Conservation (phyloP, 2,113 vertebrate genomes). For the Meriones unguiculatus region DNA sequence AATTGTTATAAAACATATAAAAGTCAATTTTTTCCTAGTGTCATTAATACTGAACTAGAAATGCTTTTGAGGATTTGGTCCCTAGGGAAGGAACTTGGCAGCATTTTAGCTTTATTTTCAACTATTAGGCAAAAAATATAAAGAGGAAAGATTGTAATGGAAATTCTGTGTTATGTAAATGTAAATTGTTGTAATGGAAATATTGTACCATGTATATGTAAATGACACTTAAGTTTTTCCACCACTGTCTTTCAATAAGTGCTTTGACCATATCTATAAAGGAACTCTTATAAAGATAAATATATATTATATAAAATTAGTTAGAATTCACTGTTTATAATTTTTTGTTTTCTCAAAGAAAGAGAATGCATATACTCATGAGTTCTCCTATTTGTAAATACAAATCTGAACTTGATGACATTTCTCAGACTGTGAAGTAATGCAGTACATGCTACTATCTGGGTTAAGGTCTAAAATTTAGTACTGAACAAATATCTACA, state of each 20-base stretch:
- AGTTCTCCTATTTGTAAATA: background rate
- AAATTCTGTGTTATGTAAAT: background rate
- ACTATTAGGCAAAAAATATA: background rate
- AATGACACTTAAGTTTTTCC: background rate
- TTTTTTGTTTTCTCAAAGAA: background rate
- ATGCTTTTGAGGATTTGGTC: background rate
- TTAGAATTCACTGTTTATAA: background rate
- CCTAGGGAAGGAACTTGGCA: background rate
- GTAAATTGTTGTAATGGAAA: background rate
- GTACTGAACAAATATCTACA: background rate
- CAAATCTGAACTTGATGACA: background rate
- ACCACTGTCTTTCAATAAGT: background rate
- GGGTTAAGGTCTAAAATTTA: background rate
- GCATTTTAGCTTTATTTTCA: slow-evolving; percentile 8
- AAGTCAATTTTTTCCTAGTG: background rate
- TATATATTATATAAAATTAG: background rate
- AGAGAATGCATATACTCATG: background rate
- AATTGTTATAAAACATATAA: background rate
- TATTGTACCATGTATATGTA: background rate
- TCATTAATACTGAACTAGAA: background rate
- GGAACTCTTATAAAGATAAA: background rate
- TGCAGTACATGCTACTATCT: background rate
- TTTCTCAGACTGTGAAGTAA: background rate
- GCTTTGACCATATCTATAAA: background rate
- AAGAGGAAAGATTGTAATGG: background rate